Evolutionary conservation across 2,888 invertebrate species (phyloP), one percentile per base, ranked within the genome.

Genomic region (Melanchra persicariae): DNA sequence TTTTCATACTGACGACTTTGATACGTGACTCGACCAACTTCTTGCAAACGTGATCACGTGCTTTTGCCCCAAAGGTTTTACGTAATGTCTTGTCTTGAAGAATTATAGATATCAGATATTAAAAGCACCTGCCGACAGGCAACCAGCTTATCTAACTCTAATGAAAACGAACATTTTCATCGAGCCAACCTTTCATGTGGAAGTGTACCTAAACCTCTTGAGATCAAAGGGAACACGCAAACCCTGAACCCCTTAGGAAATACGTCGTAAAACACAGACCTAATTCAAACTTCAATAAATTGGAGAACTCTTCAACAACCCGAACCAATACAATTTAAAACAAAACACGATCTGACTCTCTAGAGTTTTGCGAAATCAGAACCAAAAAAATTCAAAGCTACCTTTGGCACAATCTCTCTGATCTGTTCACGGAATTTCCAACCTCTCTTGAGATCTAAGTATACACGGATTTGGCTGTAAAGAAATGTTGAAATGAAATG

Each of bases 161-260:
- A 17, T 37, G n/a, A 24, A 49, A 40, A 47, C 1, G n/a, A 74
- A 24, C 19, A 40, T 34, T 52, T 73, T 37, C 37, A 58, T 47
- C 22, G 49, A 5, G 7, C 19, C 10, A 24, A 47, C 30, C 15
- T 5, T 45, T 59, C 34, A 77, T 51, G 30, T 47, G 30, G 24
- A 59, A 58, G 40, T n/a, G n/a, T n/a, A n/a, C n/a, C n/a, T n/a
- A n/a, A n/a, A n/a, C 52, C 62, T 49, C 58, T 54, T 47, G 58
- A 76, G 76, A 58, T 70, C 43, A 47, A 47, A 66, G 12, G 12
- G 6, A 51, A 57, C 55, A 55, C 19, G 61, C 45, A 34, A 47
- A 1, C 17, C 26, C 8, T 12, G n/a, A 55, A 67, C 19, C 77
- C 69, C 61, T 45, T 24, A 65, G 74, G 74, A 74, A 79, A 79